A percentile compares a stretch with the other conserved stretches of the same genome.
phyloP scores from a whole-genome alignment of 1,140 invertebrate species.

The Zaprionus inermis region DNA sequence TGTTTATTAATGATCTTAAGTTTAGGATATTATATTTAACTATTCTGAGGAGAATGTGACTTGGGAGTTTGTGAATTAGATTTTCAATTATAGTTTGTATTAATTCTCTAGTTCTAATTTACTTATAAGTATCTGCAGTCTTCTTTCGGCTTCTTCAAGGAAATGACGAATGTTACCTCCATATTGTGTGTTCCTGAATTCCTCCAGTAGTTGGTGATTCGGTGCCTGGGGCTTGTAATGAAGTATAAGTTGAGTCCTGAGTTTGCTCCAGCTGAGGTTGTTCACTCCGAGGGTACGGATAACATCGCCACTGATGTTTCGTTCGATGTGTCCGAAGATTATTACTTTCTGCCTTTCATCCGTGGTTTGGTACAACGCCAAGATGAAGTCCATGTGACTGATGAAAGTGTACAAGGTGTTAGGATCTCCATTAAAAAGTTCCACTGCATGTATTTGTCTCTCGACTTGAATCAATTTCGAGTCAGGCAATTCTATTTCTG shows the following conservation, averaged over 20 bases:
- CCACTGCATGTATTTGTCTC: conserved; percentile 18
- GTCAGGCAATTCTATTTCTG: conserved; percentile 1
- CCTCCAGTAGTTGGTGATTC: conserved; percentile 16
- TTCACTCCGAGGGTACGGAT: conserved; percentile 13
- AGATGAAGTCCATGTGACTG: background rate
- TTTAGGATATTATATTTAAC: background rate
- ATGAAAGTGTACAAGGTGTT: too few relatives aligned
- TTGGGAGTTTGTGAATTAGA: conserved; percentile 7
- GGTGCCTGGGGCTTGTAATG: conserved; percentile 22
- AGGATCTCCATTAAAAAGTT: conserved; percentile 12
- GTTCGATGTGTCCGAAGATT: conserved; percentile 22
- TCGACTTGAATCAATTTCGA: conserved; percentile 18
- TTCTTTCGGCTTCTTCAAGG: conserved; percentile 23
- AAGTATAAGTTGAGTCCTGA: conserved; percentile 16
- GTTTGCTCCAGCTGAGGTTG: conserved; percentile 22
- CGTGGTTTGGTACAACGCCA: conserved; percentile 17
- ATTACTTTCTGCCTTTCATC: conserved; percentile 22
- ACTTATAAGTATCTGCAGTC: conserved; percentile 13
- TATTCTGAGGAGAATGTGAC: background rate
- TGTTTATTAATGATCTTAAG: conserved; percentile 9
- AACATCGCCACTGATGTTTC: conserved; percentile 19
- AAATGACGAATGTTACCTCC: conserved; percentile 22
- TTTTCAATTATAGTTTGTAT: conserved; percentile 6
- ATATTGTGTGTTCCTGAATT: conserved; percentile 19
- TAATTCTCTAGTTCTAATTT: conserved; percentile 19